phyloP scores from a whole-genome alignment of 2,888 invertebrate species.

The Tromatobia lineatoria region DNA sequence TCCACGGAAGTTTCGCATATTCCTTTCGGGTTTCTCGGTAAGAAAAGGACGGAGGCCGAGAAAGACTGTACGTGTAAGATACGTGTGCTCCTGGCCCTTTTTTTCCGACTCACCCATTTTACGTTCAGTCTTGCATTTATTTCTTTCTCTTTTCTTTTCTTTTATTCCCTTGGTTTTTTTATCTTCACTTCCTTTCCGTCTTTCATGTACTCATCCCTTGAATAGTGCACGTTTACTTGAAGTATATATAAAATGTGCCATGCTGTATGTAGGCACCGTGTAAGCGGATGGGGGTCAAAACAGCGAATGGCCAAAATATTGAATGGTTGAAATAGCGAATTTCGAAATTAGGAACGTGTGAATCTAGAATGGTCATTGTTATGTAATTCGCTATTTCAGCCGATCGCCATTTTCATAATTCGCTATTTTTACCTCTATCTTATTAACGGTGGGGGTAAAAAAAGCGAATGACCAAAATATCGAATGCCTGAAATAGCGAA shows the following conservation, averaged over 20 bases:
- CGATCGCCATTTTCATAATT: too few species aligned
- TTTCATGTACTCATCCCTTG: constrained; percentile 12
- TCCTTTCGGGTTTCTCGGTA: constrained; percentile 63
- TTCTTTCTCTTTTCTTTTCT: constrained; percentile 9
- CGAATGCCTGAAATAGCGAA: too few species aligned
- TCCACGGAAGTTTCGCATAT: constrained; percentile 75
- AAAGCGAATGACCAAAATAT: too few species aligned
- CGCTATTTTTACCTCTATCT: too few species aligned
- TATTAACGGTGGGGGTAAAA: too few species aligned
- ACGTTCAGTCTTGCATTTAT: constrained; percentile 44
- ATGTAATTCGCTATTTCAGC: too few species aligned
- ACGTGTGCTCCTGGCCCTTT: constrained; percentile 74
- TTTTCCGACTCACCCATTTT: constrained; percentile 50
- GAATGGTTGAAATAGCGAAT: too few species aligned
- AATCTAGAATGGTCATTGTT: too few species aligned
- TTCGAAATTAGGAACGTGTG: too few species aligned
- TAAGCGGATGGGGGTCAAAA: too few species aligned
- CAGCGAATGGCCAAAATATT: too few species aligned
- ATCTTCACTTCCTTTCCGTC: constrained; percentile 1
- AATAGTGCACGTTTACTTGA: not conserved
- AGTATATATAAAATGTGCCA: constrained; percentile 20
- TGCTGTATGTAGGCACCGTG: constrained; percentile 32
- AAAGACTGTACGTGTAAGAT: constrained; percentile 66
- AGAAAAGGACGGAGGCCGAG: constrained; percentile 4
- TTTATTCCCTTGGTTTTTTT: constrained; percentile 24